Evolutionary conservation across 2,888 invertebrate species (phyloP), one percentile per base, ranked within the genome.

Genomic region (Agrotis puta): DNA sequence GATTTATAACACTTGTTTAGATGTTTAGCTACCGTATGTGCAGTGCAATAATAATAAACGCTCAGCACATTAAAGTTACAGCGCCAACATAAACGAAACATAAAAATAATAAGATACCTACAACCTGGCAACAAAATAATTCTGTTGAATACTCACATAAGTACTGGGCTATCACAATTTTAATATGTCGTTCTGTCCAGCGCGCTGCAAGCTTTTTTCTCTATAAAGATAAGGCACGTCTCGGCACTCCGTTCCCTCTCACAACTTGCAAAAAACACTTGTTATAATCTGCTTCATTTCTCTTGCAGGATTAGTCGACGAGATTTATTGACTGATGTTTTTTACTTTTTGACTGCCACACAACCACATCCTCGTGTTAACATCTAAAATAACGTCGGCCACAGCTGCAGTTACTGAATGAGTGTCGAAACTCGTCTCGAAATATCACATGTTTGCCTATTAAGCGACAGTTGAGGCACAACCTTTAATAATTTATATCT

Each of bases 211-310:
- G 85, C 81, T 79, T 78, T 74, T 74, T 74, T 72, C 70, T 68
- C 65, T 85, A 74, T 82, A 82, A 77, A 94, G 94, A 95, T 95
- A 95, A 93, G 93, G 93, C 95, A 95, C 94, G 94, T 84, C 85
- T 71, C 74, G 61, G 86, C 85, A 81, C 85, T 85, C 64, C 78
- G 75, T 84, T 79, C 86, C 82, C 83, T 85, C 71, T 77, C 73
- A 82, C 82, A 83, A 85, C 84, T 87, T 86, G 87, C 83, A 86
- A 88, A 88, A 87, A 87, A 77, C 80, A 66, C 74, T 77, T 87
- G 82, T 85, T 84, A 85, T 73, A 85, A 88, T 87, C 83, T 87
- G 86, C 85, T 87, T 84, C 82, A 82, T 81, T 86, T 85, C 86
- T 84, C 83, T 81, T 79, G 85, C 81, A 77, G 88, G 88, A 88